Base-by-base conservation (phyloP, 2,888 invertebrate species). In the Eristalinus sepulchralis region DNA sequence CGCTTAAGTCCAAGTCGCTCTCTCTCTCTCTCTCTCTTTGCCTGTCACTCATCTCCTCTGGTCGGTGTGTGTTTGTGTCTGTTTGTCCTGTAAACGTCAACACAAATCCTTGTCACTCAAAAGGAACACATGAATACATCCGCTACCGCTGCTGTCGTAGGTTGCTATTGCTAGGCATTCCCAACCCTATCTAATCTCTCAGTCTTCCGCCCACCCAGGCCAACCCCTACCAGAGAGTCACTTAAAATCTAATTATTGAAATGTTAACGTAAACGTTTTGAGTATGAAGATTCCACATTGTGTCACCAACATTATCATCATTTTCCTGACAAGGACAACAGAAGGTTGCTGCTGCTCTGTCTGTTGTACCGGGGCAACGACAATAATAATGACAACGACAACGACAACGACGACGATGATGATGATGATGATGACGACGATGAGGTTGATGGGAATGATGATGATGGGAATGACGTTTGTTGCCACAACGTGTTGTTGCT, bases 241-340 rank as follows among this genome's bases (percentile, higher is more conserved):
- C 68, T 85, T 85, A 85, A 85, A 85, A 85, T 73, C 77, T 78
- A 78, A 85, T 85, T 85, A 82, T 82, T 73, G 82, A 85, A 85
- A 85, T 82, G 85, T 68, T 73, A 81, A 82, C 77, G 82, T 85
- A 81, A 81, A 78, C 82, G 82, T 78, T 85, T 78, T 78, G 82
- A 82, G 77, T 63, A 78, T 68, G 20, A 77, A 81, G 66, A 77
- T 80, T 68, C 71, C 57, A 77, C 81, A 85, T 82, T 85, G 85
- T 85, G 82, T 81, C 82, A 82, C 77, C 68, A 81, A 78, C 85
- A 85, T 73, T 73, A 85, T 73, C 73, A 73, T 85, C 77, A 63
- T 64, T 57, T 59, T 82, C 59, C 76, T 82, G 81, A 73, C 77
- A 53, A 81, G 72, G 77, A 77, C 76, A 67, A 63, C 47, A 20